These are phyloP conservation scores for Harpagoxenus sublaevis DNA, from an alignment of 2,888 invertebrate genomes.

Conservation along the genomic window DNA sequence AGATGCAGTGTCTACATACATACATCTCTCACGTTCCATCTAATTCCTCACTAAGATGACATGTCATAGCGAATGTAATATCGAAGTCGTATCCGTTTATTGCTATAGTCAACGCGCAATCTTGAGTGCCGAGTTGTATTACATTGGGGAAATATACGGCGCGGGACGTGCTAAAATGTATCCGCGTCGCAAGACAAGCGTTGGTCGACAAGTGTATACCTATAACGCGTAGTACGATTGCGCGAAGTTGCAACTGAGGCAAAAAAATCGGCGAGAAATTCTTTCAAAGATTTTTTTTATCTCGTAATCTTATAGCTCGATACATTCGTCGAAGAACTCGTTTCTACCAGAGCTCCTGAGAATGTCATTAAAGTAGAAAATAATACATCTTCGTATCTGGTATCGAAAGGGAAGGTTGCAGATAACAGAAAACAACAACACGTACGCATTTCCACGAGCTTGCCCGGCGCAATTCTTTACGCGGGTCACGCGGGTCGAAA, in stretches of 20 bases:
- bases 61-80: slow-evolving; percentile 20
- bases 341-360: neutral
- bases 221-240: neutral
- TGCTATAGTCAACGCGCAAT: slow-evolving; percentile 29
- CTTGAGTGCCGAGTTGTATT: slow-evolving; percentile 35
- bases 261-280: neutral
- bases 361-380: slow-evolving; percentile 2
- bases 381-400: slow-evolving; percentile 3
- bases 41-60: slow-evolving; percentile 31
- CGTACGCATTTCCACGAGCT: neutral
- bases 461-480: neutral
- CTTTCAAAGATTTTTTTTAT: neutral
- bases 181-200: neutral
- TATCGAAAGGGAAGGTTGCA: neutral
- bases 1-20: neutral
- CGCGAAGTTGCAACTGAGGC: neutral
- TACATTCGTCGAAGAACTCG: neutral
- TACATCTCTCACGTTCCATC: neutral
- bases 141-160: slow-evolving; percentile 32
- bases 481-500: slow-evolving; percentile 24
- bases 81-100: slow-evolving; percentile 32
- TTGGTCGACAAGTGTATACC: slow-evolving; percentile 1
- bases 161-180: slow-evolving; percentile 1
- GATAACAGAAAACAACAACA: neutral
- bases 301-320: neutral